Conservation (phyloP, 2,113 vertebrate species). For the Ellobius talpinus region DNA sequence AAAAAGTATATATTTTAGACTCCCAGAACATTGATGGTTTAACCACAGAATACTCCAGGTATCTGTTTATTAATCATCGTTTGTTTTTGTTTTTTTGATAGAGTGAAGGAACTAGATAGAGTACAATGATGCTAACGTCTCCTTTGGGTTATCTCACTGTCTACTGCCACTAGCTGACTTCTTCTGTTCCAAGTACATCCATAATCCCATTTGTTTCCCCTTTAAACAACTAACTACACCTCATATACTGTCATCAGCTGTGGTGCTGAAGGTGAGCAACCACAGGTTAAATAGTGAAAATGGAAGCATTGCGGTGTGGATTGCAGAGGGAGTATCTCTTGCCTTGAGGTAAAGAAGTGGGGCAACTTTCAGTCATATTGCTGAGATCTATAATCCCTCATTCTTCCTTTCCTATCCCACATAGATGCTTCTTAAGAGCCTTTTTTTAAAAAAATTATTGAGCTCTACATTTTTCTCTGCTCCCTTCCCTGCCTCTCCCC, state of each 20-base stretch:
- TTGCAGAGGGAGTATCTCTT: not conserved
- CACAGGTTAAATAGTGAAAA: not conserved
- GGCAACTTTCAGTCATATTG: not conserved
- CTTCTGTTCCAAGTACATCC: not conserved
- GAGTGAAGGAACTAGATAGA: not conserved
- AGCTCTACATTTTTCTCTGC: too few relatives aligned
- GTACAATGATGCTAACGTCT: not conserved
- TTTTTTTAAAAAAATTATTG: too few relatives aligned
- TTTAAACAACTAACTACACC: not conserved
- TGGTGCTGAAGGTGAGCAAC: not conserved
- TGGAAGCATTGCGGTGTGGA: not conserved
- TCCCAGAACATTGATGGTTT: not conserved
- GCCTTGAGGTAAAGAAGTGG: not conserved
- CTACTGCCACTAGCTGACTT: not conserved
- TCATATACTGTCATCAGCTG: not conserved
- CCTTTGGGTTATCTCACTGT: not conserved
- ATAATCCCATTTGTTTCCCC: not conserved
- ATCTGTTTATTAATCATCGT: not conserved
- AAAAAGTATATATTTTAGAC: conserved; percentile 19
- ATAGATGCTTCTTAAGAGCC: not conserved
- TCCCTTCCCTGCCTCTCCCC: too few relatives aligned
- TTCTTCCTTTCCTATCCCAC: conserved; percentile 22
- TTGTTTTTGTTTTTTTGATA: not conserved
- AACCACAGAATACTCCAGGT: not conserved
- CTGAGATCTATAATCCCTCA: conserved; percentile 34